Evolutionary conservation across 1,140 invertebrate genomes (phyloP).

Genomic region (Nasonia vitripennis): DNA sequence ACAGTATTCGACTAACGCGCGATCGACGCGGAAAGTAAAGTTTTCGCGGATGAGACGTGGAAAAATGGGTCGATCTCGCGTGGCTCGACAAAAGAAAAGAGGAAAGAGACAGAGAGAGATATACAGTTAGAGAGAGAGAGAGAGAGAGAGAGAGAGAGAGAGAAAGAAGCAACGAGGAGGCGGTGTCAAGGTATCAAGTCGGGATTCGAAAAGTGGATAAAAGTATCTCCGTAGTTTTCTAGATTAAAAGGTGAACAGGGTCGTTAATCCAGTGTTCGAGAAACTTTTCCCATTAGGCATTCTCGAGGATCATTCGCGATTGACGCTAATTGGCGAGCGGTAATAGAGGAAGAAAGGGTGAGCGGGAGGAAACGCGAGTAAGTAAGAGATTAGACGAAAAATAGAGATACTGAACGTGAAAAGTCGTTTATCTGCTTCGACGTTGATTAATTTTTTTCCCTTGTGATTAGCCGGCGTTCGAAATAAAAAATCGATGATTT

Average conservation of each 20-base stretch:
- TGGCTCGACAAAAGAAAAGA: neutral
- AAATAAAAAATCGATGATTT: no score
- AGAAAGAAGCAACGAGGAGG: neutral
- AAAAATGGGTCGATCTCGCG: slow-evolving; percentile 8
- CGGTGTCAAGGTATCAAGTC: slow-evolving; percentile 39
- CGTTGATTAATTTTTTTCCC: slow-evolving; percentile 19
- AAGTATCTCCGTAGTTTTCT: slow-evolving; percentile 51
- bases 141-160: neutral
- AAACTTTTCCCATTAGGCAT: slow-evolving; percentile 52
- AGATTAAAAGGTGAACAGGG: slow-evolving; percentile 51
- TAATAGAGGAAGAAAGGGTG: neutral
- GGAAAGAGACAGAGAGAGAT: neutral
- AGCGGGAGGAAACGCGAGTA: neutral
- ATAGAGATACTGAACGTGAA: neutral
- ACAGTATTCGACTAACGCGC: no score
- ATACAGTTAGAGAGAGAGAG: neutral
- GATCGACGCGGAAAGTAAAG: neutral
- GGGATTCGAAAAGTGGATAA: slow-evolving; percentile 47
- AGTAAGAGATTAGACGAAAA: slow-evolving; percentile 29
- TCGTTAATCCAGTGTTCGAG: slow-evolving; percentile 50
- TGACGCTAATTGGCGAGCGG: slow-evolving; percentile 48
- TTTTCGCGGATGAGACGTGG: neutral
- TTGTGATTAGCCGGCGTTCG: neutral
- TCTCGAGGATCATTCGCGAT: slow-evolving; percentile 49
- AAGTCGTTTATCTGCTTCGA: neutral